Conservation (phyloP, 2,797 vertebrate species). For the Pogonophryne albipinna region DNA sequence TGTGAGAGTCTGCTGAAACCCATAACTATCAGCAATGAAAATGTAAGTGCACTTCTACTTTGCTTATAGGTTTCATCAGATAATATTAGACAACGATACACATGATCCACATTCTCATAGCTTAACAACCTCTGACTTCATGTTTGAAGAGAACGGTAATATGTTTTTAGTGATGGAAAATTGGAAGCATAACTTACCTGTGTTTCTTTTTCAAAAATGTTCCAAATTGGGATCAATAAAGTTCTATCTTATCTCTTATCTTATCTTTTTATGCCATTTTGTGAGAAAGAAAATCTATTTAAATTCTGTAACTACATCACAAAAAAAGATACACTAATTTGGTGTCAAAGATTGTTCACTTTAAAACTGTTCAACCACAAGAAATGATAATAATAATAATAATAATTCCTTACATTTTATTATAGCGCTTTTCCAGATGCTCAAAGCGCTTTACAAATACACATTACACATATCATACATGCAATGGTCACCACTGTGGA, state of each 20-base stretch:
- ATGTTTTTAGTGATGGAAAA: background rate
- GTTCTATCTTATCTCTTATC: too few species aligned
- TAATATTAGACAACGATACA: too few species aligned
- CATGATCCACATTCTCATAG: too few species aligned
- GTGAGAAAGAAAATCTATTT: background rate
- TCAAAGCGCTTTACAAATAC: too few species aligned
- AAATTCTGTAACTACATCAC: background rate
- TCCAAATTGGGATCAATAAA: too few species aligned
- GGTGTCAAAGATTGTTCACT: background rate
- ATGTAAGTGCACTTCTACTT: conserved; percentile 55
- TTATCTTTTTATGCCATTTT: background rate
- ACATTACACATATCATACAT: too few species aligned
- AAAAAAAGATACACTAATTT: background rate
- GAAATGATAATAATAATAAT: too few species aligned
- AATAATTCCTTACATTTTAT: too few species aligned
- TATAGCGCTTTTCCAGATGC: too few species aligned
- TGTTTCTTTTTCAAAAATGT: background rate
- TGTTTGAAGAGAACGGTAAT: background rate
- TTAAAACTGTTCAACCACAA: background rate
- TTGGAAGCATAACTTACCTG: background rate
- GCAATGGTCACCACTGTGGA: too few species aligned
- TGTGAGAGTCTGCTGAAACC: conserved; percentile 66
- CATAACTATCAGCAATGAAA: conserved; percentile 56
- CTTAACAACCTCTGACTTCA: background rate
- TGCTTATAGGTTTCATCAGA: background rate